Percentiles rank a stretch among this genome's conserved stretches.
phyloP scores from a whole-genome alignment of 2,888 invertebrate species.

The Hetaerina titia region DNA sequence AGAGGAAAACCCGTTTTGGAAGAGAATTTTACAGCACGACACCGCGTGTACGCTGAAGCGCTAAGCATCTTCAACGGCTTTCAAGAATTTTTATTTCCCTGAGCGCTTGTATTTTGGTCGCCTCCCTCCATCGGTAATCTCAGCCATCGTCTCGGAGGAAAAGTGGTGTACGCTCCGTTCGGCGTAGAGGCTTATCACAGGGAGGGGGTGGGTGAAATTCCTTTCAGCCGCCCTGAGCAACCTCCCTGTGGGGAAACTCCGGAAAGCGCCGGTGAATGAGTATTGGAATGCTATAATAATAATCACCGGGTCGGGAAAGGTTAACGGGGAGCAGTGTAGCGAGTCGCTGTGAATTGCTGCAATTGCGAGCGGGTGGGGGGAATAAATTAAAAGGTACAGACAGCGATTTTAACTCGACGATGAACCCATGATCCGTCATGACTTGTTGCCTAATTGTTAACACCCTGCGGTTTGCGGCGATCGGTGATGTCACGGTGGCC shows the following conservation, averaged over 20 bases:
- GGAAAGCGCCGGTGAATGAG: background rate
- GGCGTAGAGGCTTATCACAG: background rate
- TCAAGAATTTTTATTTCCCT: conserved; percentile 13
- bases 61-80: background rate
- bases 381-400: conserved; percentile 20
- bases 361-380: background rate
- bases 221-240: background rate
- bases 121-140: conserved; percentile 21
- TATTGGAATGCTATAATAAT: conserved; percentile 32
- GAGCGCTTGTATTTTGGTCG: background rate
- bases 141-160: conserved; percentile 15
- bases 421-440: conserved; percentile 23
- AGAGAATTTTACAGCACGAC: conserved; percentile 21
- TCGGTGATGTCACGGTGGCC: conserved; percentile 43
- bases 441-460: conserved; percentile 40
- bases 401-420: background rate
- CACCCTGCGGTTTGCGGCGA: background rate
- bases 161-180: background rate
- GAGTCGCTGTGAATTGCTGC: conserved; percentile 14
- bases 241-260: background rate
- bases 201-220: background rate
- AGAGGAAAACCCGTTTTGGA: background rate
- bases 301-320: conserved; percentile 2
- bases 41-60: background rate
- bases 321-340: conserved; percentile 27